Conservation (phyloP, 1,140 invertebrate species). For the Camponotus pennsylvanicus region DNA sequence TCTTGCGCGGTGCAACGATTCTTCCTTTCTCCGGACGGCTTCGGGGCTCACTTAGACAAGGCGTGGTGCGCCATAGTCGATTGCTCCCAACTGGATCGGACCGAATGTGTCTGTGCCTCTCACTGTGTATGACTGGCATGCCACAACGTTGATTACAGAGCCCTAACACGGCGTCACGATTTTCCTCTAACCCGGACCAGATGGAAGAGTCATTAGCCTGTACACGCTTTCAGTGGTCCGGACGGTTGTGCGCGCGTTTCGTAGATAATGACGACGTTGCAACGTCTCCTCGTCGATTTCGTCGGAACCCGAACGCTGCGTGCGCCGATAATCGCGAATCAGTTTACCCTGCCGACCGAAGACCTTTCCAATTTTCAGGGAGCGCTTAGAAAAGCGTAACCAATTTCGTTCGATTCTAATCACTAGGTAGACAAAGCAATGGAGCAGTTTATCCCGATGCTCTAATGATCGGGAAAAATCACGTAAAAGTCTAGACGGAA, state of each 20-base stretch:
- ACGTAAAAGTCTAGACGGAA: not conserved
- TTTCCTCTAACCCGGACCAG: constrained; percentile 75
- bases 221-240: constrained; percentile 70
- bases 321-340: constrained; percentile 36
- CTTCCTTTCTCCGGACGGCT: constrained; percentile 79
- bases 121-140: constrained; percentile 81
- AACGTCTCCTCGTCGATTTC: constrained; percentile 57
- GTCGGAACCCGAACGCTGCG: constrained; percentile 23
- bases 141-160: constrained; percentile 79
- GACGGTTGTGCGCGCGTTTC: constrained; percentile 59
- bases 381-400: constrained; percentile 17
- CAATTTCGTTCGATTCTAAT: constrained; percentile 31
- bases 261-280: constrained; percentile 62
- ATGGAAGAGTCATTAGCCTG: constrained; percentile 79
- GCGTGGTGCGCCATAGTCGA: constrained; percentile 78
- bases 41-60: constrained; percentile 75
- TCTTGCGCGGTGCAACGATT: constrained; percentile 71
- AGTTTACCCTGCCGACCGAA: not conserved
- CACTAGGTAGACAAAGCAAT: constrained; percentile 13
- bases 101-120: constrained; percentile 80
- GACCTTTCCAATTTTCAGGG: constrained; percentile 51
- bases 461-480: not conserved
- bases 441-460: not conserved
- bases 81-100: constrained; percentile 75
- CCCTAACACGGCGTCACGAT: constrained; percentile 79